Conservation (phyloP, 2,797 vertebrate genomes). For the Chloroceryle inda region DNA sequence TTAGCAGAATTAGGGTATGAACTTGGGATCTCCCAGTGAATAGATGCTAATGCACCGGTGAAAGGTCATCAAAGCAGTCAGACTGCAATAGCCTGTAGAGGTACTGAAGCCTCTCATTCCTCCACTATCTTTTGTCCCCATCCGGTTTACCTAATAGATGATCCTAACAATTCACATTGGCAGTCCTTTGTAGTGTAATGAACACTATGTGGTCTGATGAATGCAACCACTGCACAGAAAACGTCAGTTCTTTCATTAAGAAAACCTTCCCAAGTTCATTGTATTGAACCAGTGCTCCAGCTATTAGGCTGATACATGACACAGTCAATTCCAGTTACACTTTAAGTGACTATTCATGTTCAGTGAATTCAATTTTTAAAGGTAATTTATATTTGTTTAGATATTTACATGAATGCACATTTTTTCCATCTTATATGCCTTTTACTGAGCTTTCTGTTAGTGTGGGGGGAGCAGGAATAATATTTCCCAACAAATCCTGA, state of each 20-base stretch:
- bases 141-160: conserved; percentile 91
- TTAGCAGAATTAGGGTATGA: conserved; percentile 1
- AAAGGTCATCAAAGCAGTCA: conserved; percentile 64
- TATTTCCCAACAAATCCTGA: neutral
- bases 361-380: conserved; percentile 77
- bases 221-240: conserved; percentile 91
- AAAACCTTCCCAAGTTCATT: conserved; percentile 92
- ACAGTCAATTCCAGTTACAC: conserved; percentile 95
- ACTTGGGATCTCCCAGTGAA: neutral
- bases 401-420: conserved; percentile 41
- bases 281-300: conserved; percentile 94
- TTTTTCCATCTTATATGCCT: neutral
- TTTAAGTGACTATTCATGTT: conserved; percentile 96
- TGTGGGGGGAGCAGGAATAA: neutral
- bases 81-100: conserved; percentile 4
- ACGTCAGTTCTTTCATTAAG: conserved; percentile 99
- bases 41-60: neutral
- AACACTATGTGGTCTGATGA: conserved; percentile 93
- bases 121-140: conserved; percentile 86
- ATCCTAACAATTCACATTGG: conserved; percentile 89
- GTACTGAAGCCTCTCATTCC: conserved; percentile 38
- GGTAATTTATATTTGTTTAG: conserved; percentile 54
- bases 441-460: neutral
- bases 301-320: conserved; percentile 98
- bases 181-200: conserved; percentile 93